Evolutionary conservation across 2,113 vertebrate genomes (phyloP).

Genomic region (Chunga burmeisteri): DNA sequence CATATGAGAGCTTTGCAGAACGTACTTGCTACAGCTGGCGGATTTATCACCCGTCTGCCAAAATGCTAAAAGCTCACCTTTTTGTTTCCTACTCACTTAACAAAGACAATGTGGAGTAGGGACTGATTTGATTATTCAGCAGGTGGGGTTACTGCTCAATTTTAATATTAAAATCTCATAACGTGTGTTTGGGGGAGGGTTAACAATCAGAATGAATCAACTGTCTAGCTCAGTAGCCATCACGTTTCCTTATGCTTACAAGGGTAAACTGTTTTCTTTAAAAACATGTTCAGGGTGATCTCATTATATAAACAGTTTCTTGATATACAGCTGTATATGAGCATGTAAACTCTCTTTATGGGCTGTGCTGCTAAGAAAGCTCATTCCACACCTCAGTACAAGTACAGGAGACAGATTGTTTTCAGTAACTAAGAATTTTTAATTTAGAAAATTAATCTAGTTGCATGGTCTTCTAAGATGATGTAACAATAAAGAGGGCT

Average conservation of each 20-base stretch:
- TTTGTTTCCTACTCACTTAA: constrained; percentile 61
- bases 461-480: background rate
- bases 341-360: background rate
- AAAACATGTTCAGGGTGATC: background rate
- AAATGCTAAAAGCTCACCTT: constrained; percentile 61
- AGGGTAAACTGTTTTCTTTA: constrained; percentile 9
- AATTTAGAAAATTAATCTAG: background rate
- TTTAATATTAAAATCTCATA: background rate
- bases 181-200: background rate
- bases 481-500: background rate
- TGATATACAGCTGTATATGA: background rate
- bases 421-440: background rate
- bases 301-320: background rate
- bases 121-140: background rate
- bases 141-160: background rate
- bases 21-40: constrained; percentile 59
- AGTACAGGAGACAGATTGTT: background rate
- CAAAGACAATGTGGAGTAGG: constrained; percentile 1
- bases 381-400: background rate
- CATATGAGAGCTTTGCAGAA: constrained; percentile 65
- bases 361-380: background rate
- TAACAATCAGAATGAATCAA: background rate
- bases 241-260: background rate
- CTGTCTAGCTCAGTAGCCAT: background rate
- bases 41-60: constrained; percentile 57